Conservation (phyloP, 2,797 vertebrate genomes). For the Enteromius anoplus region DNA sequence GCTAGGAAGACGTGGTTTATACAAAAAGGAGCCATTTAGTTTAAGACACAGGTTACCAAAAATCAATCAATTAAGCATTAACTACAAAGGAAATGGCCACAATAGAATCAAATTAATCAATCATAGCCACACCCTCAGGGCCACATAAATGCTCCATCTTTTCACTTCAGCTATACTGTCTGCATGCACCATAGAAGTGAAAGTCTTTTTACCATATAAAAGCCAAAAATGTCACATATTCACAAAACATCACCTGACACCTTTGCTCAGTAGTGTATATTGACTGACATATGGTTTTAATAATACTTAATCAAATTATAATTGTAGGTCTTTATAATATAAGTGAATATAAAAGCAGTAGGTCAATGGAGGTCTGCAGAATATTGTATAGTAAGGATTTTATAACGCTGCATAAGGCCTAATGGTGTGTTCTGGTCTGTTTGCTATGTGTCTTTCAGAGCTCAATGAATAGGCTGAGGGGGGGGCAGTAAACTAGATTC, state of each 20-base stretch:
- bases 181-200: background rate
- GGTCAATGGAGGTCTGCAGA: background rate
- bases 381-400: background rate
- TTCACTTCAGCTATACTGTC: no score
- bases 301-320: background rate
- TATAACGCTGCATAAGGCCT: conserved; percentile 2
- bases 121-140: background rate
- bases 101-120: background rate
- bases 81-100: background rate
- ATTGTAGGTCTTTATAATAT: background rate
- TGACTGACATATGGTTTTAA: background rate
- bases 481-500: conserved; percentile 10
- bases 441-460: background rate
- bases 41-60: background rate
- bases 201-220: background rate
- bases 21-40: background rate
- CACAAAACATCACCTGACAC: no score
- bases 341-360: background rate
- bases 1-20: background rate
- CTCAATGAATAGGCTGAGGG: conserved; percentile 18
- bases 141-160: background rate
- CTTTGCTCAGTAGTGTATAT: no score
- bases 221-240: background rate
- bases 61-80: background rate
- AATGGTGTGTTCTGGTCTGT: conserved; percentile 19